A percentile compares a stretch with the other conserved stretches of the same genome.
Evolutionary conservation across 2,797 vertebrate genomes (phyloP).

Genomic region (Sarcophilus harrisii): DNA sequence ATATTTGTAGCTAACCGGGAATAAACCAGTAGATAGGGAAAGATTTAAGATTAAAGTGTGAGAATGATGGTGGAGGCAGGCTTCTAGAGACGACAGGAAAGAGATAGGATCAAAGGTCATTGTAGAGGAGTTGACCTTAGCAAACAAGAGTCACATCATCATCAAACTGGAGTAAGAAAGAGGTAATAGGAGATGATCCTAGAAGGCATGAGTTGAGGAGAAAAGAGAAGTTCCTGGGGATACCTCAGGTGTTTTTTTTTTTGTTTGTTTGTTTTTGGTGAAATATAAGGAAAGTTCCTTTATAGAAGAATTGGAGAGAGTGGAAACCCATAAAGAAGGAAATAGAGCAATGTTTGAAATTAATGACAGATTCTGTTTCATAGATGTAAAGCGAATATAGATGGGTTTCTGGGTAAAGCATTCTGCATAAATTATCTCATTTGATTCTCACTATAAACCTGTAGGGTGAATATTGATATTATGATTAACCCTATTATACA

Average conservation of each 20-base stretch:
- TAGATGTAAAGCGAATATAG: not conserved
- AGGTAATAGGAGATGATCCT: not conserved
- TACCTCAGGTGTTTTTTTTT: not conserved
- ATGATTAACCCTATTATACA: not conserved
- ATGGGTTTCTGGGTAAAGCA: not conserved
- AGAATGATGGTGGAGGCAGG: too few species aligned
- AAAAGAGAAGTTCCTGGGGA: not conserved
- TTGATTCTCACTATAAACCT: not conserved
- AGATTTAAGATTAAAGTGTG: not conserved
- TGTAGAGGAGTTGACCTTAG: not conserved
- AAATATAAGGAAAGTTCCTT: not conserved
- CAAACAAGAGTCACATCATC: not conserved
- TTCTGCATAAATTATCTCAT: not conserved
- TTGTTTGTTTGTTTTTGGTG: not conserved
- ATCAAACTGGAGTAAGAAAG: not conserved
- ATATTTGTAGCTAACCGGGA: not conserved
- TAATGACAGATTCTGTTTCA: not conserved
- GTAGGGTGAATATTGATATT: not conserved
- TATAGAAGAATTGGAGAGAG: not conserved
- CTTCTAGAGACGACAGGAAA: not conserved
- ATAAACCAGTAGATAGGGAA: not conserved
- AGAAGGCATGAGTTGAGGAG: not conserved
- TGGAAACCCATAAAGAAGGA: not conserved
- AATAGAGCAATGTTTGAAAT: not conserved
- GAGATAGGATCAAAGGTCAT: not conserved